A percentile compares a stretch with the other conserved stretches of the same genome.
These are phyloP conservation scores for Chaetops frenatus DNA, from an alignment of 2,113 vertebrate genomes.

Conservation along the genomic window DNA sequence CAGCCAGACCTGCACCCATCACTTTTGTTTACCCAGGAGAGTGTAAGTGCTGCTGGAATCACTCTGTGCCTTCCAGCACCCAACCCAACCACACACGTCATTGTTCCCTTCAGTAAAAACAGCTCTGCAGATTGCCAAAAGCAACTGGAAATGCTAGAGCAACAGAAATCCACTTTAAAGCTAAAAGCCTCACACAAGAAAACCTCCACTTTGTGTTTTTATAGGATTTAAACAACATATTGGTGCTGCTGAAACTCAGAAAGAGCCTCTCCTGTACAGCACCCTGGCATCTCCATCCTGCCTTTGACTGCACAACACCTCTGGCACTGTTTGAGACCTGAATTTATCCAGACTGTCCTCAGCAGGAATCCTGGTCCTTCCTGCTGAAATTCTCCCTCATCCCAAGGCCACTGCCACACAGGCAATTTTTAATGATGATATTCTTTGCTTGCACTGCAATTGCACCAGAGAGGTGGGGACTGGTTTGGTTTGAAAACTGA, in stretches of 20 bases:
- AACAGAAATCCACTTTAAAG: background rate
- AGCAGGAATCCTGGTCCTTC: background rate
- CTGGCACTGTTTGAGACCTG: accelerated
- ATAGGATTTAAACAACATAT: background rate
- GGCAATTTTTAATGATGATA: background rate
- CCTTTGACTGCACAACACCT: background rate
- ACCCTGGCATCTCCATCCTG: background rate
- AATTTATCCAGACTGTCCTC: background rate
- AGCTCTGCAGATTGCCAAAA: background rate
- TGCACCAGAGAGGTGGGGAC: background rate
- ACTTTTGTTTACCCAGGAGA: background rate
- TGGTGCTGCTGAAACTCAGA: background rate
- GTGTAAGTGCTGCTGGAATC: background rate
- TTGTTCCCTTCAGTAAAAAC: background rate
- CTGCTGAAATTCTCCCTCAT: background rate
- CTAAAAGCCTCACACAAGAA: background rate
- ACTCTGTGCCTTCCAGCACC: background rate
- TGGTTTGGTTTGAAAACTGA: background rate
- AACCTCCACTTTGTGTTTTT: background rate
- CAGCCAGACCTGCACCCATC: background rate
- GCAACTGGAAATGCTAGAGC: background rate
- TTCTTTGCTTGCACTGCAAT: background rate
- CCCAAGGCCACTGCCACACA: background rate
- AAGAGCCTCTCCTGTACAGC: background rate
- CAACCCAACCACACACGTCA: background rate